Evolutionary conservation across 2,797 vertebrate species (phyloP).

Genomic region (Steatocranus sp.): DNA sequence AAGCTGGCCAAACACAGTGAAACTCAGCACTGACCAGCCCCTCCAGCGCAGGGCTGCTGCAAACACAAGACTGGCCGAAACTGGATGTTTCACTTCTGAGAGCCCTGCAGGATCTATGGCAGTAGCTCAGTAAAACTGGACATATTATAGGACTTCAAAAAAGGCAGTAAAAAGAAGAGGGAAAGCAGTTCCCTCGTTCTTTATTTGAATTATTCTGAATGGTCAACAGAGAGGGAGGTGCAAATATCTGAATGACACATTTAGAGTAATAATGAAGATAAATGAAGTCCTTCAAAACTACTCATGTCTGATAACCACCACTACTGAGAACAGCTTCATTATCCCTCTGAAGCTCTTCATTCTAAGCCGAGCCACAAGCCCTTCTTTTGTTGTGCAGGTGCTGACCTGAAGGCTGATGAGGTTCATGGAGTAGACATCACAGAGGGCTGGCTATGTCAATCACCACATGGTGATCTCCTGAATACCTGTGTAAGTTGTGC

Average conservation of each 20-base stretch:
- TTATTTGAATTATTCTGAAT: conserved; percentile 25
- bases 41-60: not conserved
- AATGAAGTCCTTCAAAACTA: conserved; percentile 29
- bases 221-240: conserved; percentile 18
- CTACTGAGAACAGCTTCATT: conserved; percentile 60
- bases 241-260: conserved; percentile 30
- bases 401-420: conserved; percentile 13
- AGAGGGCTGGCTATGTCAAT: conserved; percentile 19
- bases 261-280: conserved; percentile 48
- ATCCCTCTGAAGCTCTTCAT: not conserved
- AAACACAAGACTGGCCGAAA: not conserved
- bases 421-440: not conserved
- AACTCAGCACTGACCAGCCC: conserved; percentile 28
- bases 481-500: conserved; percentile 9
- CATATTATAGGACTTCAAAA: not conserved
- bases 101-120: conserved; percentile 2
- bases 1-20: conserved; percentile 56
- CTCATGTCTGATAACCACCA: conserved; percentile 47
- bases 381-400: not conserved
- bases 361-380: not conserved
- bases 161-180: not conserved
- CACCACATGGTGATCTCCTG: conserved; percentile 20
- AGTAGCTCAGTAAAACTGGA: not conserved
- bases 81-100: not conserved
- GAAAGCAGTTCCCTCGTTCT: not conserved